Base-by-base conservation (phyloP, 2,113 vertebrate species). In the Saguinus midas region DNA sequence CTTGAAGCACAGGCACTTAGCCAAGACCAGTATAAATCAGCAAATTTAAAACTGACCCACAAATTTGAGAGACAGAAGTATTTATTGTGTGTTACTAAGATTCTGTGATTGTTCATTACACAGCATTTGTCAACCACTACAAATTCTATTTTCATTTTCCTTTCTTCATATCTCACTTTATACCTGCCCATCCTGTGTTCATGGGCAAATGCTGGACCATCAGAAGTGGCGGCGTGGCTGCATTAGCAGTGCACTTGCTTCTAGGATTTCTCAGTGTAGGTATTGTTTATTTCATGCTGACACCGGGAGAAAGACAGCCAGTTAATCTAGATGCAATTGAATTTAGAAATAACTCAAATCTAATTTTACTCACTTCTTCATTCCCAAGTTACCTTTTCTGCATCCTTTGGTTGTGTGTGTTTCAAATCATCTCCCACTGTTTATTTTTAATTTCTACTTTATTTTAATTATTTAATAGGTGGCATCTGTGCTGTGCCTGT, bases 381-480 rank as follows among this genome's bases (percentile, higher is more conserved):
- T 96, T 97, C 97, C 76, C 90, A 73, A 87, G 97, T 96, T 96
- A 96, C 96, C 96, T 91, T 97, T 97, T 96, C 94, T 94, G 95
- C 91, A 97, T 94, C 95, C 97, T 96, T 91, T 76, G 93, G 68
- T 94, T 95, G 80, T 85, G 25, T 96, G 78, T 97, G 93, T 94
- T 97, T 97, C 95, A 96, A 97, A 90, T 95, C 94, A 96, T 92
- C 93, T 95, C 94, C 97, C 88, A 82, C 94, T 97, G 95, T 97
- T 98, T 98, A 97, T 97, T 98, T 97, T 97, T 97, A 96, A 97
- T 98, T 97, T 98, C 92, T 93, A 84, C 91, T 96, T 97, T 96
- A 97, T 95, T 97, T 97, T 97, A 97, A 97, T 97, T 97, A 97
- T 97, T 98, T 97, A 98, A 97, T 97, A 96, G 84, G 94, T 96